Base-by-base conservation (phyloP, 2,113 vertebrate genomes). In the Siphamia tubifer region DNA sequence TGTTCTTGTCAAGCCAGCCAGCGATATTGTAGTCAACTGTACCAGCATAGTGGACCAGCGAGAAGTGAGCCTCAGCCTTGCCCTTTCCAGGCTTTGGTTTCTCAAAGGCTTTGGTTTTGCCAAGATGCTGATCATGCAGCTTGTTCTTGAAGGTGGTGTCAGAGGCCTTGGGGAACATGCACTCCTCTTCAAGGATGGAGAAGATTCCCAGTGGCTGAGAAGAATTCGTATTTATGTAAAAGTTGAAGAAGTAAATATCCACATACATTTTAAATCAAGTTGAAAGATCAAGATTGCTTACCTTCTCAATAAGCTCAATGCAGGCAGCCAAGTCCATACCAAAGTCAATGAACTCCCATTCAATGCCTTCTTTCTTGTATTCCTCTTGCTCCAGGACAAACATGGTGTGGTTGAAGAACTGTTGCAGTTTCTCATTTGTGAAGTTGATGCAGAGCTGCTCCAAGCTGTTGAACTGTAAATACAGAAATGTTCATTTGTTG, bases 1-100 rank as follows among this genome's bases (percentile, higher is more conserved):
- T 98, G 88, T 97, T 98, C 78, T 98, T 97, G 43, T 97, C 96
- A 19, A 97, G 83, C 96, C 96, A 97, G 11, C 95, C 95, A 20
- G 10, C 8, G 54, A 97, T 94, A 65, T 95, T 97, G 84, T 97
- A 97, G 58, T 97, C 95, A 48, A 97, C 96, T 0, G 85, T 93
- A 0, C 96, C 95, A n/a, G 96, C 96, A 0, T 97, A 98, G 53
- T 97, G 96, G 0, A 95, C 13, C 61, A 98, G 75, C 0, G 96
- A 81, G 63, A 97, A 97, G 71, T 97, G 95, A 0, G 94, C 95
- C 19, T 97, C 95, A 2, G 6, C 32, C 17, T 92, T 98, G 0
- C 96, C 96, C 79, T 97, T 97, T 23, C 55, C 16, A 34, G 93
- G 93, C 1, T 96, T 97, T 12, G 95, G 96, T 48, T 98, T 98